Evolutionary conservation across 30 jellyfish, hydroid and myxozoan genomes (phyloP), one percentile per base, ranked within the genome.

Genomic region (Turritopsis dohrnii): DNA sequence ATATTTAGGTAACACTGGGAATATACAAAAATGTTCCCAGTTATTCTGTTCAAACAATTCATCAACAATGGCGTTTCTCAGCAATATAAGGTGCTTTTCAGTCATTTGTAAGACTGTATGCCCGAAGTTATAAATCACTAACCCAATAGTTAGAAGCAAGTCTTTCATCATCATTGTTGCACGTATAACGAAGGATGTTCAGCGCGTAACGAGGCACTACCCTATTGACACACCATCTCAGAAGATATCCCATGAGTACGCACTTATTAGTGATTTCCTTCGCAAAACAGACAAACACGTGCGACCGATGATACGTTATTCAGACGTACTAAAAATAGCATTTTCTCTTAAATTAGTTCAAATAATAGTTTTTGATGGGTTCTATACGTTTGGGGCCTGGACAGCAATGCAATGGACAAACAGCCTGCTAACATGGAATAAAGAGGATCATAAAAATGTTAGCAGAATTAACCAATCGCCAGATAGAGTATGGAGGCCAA

Each of bases 401-500:
- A 41, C 60, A 41, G 13, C 60, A 41, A 5, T 41, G 13, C 60
- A 28, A 53, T 89, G 96, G 96, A n/a, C 18, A 21, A 89, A 89
- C 41, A 90, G 94, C 7, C 21, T 89, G 81, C 53, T 80, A 69
- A 75, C 87, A 1, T 89, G 96, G 96, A 54, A 84, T 8, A 72
- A 72, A 17, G 76, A 73, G 66, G 66, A 53, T 17, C 84, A 72
- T 75, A 94, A 90, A 21, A 89, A 89, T 53, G n/a, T n/a, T n/a
- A n/a, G n/a, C n/a, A n/a, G n/a, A n/a, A n/a, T n/a, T n/a, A n/a
- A n/a, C n/a, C 91, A 84, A 1, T 94, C 85, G 26, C 96, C 96
- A 16, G 72, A 25, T 26, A 18, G 84, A 74, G 89, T 89, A 16
- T 89, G 96, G 96, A 89, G 89, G 27, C 96, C 96, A 22, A 89